Evolutionary conservation across 1,140 invertebrate species (phyloP), one percentile per base, ranked within the genome.

Genomic region (Drosophila biarmipes): DNA sequence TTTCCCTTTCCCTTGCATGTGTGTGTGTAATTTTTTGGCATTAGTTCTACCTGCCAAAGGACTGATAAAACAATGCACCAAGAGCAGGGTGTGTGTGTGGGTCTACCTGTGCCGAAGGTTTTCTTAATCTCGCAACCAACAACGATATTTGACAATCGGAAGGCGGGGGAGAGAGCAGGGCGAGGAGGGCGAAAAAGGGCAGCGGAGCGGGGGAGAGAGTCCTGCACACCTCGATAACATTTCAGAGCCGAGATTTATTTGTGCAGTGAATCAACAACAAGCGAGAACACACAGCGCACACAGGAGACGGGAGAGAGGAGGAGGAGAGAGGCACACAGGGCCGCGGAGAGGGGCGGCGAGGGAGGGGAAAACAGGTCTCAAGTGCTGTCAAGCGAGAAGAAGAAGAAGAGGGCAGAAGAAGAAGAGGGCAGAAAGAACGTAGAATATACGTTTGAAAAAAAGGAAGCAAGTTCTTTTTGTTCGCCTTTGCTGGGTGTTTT

Each of bases 211-310:
- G 0, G 27, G 29, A 29, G 29, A 29, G 59, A 67, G 51, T 87
- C 80, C 80, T 85, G 80, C 61, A 58, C 52, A 62, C 76, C 43
- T 58, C 61, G 68, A 78, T 78, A 68, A 85, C 76, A 86, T 78
- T 85, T 85, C 59, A 82, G 89, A 82, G 74, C 78, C 43, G 82
- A 87, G 82, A 87, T 87, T 87, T 87, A 87, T 89, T 87, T 87
- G 82, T 87, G 82, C 82, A 87, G 84, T 87, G 82, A 87, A 89
- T 87, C 82, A 81, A 87, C 82, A 81, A 87, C 42, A 77, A 57
- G 51, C 38, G 56, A 56, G 63, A 61, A 58, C 46, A 73, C 61
- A 62, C 42, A 77, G 49, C 38, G 49, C 38, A 72, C 52, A 81
- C 63, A 73, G 51, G 46, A 58, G 62, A 34, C 46, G 48, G 42